These are phyloP conservation scores for Eretmocerus hayati DNA, from an alignment of 2,888 invertebrate genomes.

Conservation along the genomic window DNA sequence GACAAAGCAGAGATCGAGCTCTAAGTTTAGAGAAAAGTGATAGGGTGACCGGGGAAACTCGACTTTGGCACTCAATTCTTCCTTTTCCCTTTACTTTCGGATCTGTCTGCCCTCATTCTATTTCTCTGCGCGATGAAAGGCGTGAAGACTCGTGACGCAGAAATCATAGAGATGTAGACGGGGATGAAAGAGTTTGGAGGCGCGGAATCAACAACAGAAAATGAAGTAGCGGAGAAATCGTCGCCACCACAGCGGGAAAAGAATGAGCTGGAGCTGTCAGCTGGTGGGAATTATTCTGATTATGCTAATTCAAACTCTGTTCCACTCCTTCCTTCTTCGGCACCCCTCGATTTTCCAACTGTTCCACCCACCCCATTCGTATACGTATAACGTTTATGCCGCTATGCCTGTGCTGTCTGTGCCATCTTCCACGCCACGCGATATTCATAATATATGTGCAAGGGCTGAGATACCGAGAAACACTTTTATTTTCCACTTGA, in stretches of 20 bases:
- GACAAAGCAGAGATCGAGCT: too few species aligned
- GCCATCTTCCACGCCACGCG: conserved; percentile 45
- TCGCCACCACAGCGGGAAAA: conserved; percentile 43
- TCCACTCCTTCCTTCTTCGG: conserved; percentile 44
- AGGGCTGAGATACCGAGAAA: too few species aligned
- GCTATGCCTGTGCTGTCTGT: conserved; percentile 44
- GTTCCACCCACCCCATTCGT: conserved; percentile 6
- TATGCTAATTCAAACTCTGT: conserved; percentile 57
- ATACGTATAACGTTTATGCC: too few species aligned
- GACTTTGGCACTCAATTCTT: too few species aligned
- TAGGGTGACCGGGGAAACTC: too few species aligned
- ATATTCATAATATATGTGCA: conserved; percentile 48
- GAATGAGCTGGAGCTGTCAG: conserved; percentile 56
- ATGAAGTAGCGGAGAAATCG: conserved; percentile 45
- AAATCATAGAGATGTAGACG: too few species aligned
- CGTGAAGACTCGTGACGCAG: conserved; percentile 20
- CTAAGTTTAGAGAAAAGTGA: too few species aligned
- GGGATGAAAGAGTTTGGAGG: too few species aligned
- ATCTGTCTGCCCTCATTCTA: too few species aligned
- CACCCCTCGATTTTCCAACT: conserved; percentile 22
- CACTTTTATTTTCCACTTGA: too few species aligned
- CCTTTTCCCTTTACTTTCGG: too few species aligned
- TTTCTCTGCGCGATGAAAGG: too few species aligned
- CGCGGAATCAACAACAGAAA: conserved; percentile 45
- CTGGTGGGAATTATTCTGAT: conserved; percentile 59